Evolutionary conservation across 2,888 invertebrate genomes (phyloP).

Genomic region (Pollenia amentaria): DNA sequence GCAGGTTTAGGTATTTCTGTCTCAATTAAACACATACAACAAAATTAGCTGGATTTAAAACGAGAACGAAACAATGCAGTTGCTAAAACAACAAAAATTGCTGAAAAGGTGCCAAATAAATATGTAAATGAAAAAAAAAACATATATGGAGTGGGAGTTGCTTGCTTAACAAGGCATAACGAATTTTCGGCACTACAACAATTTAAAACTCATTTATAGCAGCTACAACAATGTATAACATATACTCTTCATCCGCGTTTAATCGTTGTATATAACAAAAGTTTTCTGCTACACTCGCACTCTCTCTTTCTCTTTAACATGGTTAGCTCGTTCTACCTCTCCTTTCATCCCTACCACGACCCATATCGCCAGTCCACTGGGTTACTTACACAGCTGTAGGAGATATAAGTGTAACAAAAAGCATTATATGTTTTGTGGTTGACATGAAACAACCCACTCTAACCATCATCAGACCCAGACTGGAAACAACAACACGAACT

Average conservation of each 20-base stretch:
- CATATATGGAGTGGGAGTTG: constrained; percentile 68
- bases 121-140: constrained; percentile 15
- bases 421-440: constrained; percentile 52
- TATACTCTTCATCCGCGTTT: constrained; percentile 69
- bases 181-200: constrained; percentile 65
- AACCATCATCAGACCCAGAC: constrained; percentile 33
- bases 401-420: constrained; percentile 38
- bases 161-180: constrained; percentile 67
- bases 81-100: constrained; percentile 29
- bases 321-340: background rate
- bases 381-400: constrained; percentile 9
- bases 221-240: constrained; percentile 38
- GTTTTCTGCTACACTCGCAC: constrained; percentile 48
- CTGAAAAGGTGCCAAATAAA: constrained; percentile 61
- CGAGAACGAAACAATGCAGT: background rate
- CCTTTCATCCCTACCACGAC: constrained; percentile 17
- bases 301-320: constrained; percentile 10
- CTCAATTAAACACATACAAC: background rate
- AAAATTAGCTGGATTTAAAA: background rate
- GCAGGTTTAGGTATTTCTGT: background rate
- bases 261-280: constrained; percentile 60
- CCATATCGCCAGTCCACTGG: background rate
- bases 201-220: constrained; percentile 38
- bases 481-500: background rate
- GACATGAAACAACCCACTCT: constrained; percentile 70